phyloP scores from a whole-genome alignment of 2,113 vertebrate species.

The Carlito syrichta region DNA sequence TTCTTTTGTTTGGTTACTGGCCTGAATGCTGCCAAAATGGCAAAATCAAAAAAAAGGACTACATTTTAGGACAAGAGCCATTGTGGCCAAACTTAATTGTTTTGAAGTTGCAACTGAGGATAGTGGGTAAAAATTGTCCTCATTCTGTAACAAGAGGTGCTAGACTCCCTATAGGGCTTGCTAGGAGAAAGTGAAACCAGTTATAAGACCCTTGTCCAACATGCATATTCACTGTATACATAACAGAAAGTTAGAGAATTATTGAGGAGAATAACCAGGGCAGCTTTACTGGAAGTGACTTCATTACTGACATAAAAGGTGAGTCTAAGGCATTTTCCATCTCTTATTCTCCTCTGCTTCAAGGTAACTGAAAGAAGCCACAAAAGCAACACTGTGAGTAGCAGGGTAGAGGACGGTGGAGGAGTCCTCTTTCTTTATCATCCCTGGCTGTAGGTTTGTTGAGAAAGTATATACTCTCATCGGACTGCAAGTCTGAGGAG shows the following conservation, averaged over 20 bases:
- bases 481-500: not conserved
- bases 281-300: not conserved
- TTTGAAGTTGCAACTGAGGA: not conserved
- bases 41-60: not conserved
- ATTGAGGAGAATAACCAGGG: not conserved
- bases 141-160: not conserved
- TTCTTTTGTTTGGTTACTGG: not conserved
- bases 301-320: not conserved
- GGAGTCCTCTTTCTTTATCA: not conserved
- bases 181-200: not conserved
- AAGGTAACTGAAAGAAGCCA: not conserved
- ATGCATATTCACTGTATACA: not conserved
- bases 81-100: not conserved
- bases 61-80: not conserved
- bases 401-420: not conserved
- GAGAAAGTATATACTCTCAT: not conserved
- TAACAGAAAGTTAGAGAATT: not conserved
- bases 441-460: not conserved
- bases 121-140: not conserved
- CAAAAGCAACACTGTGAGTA: not conserved
- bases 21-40: not conserved
- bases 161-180: not conserved
- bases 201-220: not conserved
- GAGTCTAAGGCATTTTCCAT: not conserved
- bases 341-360: not conserved